Evolutionary conservation across 2,113 vertebrate species (phyloP).

Genomic region (Parotia lawesii): DNA sequence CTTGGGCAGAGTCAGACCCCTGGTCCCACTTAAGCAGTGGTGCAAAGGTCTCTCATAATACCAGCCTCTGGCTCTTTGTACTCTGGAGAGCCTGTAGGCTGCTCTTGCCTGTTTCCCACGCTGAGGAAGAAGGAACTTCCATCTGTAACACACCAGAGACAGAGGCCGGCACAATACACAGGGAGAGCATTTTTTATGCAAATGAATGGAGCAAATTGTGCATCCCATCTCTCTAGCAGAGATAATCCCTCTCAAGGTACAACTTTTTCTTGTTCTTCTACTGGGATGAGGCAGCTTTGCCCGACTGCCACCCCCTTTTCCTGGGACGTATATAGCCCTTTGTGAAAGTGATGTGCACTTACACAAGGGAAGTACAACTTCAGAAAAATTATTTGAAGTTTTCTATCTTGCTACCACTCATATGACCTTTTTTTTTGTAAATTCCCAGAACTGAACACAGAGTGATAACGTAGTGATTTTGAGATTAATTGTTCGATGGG

Average conservation of each 20-base stretch:
- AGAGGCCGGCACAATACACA: not conserved
- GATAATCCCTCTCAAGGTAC: slow-evolving; percentile 50
- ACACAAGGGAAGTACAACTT: not conserved
- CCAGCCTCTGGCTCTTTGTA: slow-evolving; percentile 30
- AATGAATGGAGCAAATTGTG: not conserved
- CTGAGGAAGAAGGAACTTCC: slow-evolving; percentile 30
- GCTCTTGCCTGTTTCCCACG: slow-evolving; percentile 32
- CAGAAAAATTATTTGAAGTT: not conserved
- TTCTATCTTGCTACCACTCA: not conserved
- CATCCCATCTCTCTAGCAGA: not conserved
- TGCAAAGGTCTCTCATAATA: slow-evolving; percentile 53
- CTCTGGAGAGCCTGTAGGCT: slow-evolving; percentile 13
- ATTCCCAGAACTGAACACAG: not conserved
- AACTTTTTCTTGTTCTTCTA: not conserved
- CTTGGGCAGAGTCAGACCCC: not conserved
- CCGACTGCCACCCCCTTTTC: not conserved
- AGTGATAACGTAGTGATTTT: not conserved
- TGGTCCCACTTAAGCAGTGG: slow-evolving; percentile 23
- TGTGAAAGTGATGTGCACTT: not conserved
- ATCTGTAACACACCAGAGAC: not conserved
- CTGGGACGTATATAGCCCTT: not conserved
- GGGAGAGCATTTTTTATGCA: slow-evolving; percentile 33
- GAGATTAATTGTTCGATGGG: not conserved
- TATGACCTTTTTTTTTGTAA: not conserved
- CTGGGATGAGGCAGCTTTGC: not conserved